Percentiles rank a stretch among this genome's conserved stretches.
These are phyloP conservation scores for Zaprionus lineosus DNA, from an alignment of 2,888 invertebrate species.

Conservation along the genomic window DNA sequence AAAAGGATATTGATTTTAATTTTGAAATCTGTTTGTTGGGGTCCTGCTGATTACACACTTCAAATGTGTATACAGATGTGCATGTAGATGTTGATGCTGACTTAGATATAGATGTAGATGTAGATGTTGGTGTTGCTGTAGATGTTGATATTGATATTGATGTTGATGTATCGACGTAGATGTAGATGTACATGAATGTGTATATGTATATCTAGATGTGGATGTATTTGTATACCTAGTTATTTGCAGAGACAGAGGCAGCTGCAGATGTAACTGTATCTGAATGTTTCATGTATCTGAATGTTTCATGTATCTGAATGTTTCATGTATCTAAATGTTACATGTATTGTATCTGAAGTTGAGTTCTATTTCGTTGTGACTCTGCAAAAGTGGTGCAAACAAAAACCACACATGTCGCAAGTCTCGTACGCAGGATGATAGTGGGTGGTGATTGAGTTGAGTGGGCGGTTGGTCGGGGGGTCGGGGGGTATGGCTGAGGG, in stretches of 20 bases:
- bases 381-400: slow-evolving; percentile 45
- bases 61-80: slow-evolving; percentile 25
- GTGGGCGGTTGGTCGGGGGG: too few relatives aligned
- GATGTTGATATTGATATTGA: too few relatives aligned
- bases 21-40: slow-evolving; percentile 50
- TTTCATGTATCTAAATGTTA: slow-evolving; percentile 16
- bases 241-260: too few relatives aligned
- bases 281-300: slow-evolving; percentile 9
- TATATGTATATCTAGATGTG: slow-evolving; percentile 14
- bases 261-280: slow-evolving; percentile 17
- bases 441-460: too few relatives aligned
- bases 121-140: too few relatives aligned
- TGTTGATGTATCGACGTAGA: too few relatives aligned
- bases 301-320: slow-evolving; percentile 14
- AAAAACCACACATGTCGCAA: slow-evolving; percentile 19
- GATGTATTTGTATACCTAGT: slow-evolving; percentile 23
- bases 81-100: too few relatives aligned
- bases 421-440: too few relatives aligned
- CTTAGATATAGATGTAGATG: too few relatives aligned
- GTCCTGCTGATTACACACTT: slow-evolving; percentile 55
- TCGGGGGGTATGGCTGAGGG: too few relatives aligned
- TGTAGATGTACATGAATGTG: slow-evolving; percentile 31
- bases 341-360: too few relatives aligned
- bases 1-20: slow-evolving; percentile 60
- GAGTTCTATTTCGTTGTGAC: slow-evolving; percentile 30